Evolutionary conservation across 2,888 invertebrate species (phyloP), one percentile per base, ranked within the genome.

Genomic region (Ectemnius cavifrons): DNA sequence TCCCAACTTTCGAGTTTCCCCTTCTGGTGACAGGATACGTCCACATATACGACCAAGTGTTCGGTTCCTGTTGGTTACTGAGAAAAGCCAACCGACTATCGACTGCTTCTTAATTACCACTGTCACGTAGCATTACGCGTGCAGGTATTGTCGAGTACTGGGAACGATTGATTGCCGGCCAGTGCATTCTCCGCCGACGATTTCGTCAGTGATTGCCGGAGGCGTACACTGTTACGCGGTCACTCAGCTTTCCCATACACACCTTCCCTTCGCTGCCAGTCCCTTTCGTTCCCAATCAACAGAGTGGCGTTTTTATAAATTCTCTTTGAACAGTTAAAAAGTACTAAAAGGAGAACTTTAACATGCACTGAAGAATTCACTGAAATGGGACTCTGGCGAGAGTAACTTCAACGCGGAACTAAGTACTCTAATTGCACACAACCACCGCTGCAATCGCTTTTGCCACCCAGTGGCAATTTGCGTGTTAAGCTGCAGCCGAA

Each of bases 161-260:
- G 58, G n/a, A 65, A 47, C 65, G 57, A 45, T 65, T 46, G 66
- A 47, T 59, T 47, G 63, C 46, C 63, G 16, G 8, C 46, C 58
- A 18, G 5, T 20, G 64, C 58, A 57, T 57, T 65, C 47, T 52
- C 13, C 23, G 23, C 14, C 13, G 11, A 60, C 57, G 61, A 73
- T 75, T 75, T 74, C 74, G 61, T 62, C 61, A 73, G 59, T 59
- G 47, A n/a, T 37, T 58, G 49, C 73, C 72, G 11, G 60, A 59
- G 63, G 60, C 65, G 59, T 27, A 72, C 59, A 47, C 69, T 66
- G 37, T 2, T 37, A 5, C 18, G 13, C n/a, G 52, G 16, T 14
- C 14, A n/a, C 18, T 52, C 18, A n/a, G 52, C 37, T 37, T 37
- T 37, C 37, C 37, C 37, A 37, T 37, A 8, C 11, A 37, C 37